A percentile compares a stretch with the other conserved stretches of the same genome.
phyloP scores from a whole-genome alignment of 2,113 vertebrate genomes.

The Mystacornis crossleyi region DNA sequence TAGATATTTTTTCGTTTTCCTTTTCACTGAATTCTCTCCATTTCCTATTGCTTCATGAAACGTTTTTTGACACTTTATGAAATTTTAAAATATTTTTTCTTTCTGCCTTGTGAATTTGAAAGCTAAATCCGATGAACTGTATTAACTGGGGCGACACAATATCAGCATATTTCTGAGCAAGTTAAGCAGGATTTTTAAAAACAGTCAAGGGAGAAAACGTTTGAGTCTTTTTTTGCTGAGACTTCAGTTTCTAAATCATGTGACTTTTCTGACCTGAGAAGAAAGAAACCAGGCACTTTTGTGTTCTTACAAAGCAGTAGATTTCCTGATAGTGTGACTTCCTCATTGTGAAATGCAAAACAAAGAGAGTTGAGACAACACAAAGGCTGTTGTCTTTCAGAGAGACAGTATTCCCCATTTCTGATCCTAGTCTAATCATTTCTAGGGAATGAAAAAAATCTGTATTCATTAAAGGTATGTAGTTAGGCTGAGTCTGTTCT shows the following conservation, averaged over 20 bases:
- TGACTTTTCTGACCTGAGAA: constrained; percentile 16
- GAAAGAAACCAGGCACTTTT: not conserved
- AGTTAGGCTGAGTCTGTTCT: not conserved
- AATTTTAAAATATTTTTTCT: not conserved
- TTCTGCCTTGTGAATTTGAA: not conserved
- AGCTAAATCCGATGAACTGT: not conserved
- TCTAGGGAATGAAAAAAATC: not conserved
- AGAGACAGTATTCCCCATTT: not conserved
- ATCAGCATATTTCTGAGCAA: not conserved
- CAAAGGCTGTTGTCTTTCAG: not conserved
- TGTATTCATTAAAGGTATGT: not conserved
- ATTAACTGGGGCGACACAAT: not conserved
- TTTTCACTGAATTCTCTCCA: not conserved
- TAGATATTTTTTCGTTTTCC: not conserved
- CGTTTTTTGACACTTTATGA: not conserved
- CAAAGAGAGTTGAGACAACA: not conserved
- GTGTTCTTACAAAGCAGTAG: not conserved
- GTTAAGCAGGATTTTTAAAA: not conserved
- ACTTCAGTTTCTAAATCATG: not conserved
- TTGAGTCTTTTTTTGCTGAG: not conserved
- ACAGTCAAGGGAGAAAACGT: not conserved
- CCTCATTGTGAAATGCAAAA: constrained; percentile 16
- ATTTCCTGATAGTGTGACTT: constrained; percentile 14
- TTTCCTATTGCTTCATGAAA: not conserved
- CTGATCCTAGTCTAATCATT: not conserved